Conservation (phyloP, 2,797 vertebrate genomes). For the Pseudotriccus pelzelni region DNA sequence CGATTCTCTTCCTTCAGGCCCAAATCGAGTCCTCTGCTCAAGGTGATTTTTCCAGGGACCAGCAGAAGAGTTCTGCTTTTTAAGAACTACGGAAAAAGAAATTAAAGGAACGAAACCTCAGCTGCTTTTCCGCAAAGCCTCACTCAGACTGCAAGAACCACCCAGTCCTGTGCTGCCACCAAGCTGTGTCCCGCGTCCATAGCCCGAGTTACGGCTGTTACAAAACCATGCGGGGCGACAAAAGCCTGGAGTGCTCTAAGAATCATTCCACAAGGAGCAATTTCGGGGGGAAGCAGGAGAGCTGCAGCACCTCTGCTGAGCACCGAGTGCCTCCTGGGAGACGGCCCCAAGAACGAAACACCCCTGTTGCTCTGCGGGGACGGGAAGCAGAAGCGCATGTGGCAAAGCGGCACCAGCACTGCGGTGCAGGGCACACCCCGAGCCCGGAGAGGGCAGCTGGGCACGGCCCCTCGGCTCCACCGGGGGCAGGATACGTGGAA, state of each 20-base stretch:
- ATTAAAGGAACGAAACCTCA: neutral
- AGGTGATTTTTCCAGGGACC: conserved; percentile 40
- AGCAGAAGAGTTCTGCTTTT: neutral
- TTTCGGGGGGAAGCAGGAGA: neutral
- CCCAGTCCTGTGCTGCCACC: neutral
- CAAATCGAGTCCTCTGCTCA: neutral
- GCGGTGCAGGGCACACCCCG: fast-evolving
- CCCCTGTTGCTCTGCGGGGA: no score
- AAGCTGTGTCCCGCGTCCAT: fast-evolving
- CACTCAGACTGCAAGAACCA: fast-evolving
- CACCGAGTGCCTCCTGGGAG: neutral
- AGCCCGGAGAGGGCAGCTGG: no score
- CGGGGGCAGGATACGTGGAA: fast-evolving
- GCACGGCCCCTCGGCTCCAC: no score
- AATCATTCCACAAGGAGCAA: fast-evolving
- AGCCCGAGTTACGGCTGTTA: fast-evolving
- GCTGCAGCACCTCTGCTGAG: fast-evolving
- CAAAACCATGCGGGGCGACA: fast-evolving
- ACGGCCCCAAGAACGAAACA: fast-evolving
- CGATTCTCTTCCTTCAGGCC: neutral
- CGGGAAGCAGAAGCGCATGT: fast-evolving
- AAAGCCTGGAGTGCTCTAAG: fast-evolving
- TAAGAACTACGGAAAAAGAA: neutral
- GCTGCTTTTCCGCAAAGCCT: neutral
- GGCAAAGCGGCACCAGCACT: fast-evolving